Evolutionary conservation across 2,797 vertebrate species (phyloP), one percentile per base, ranked within the genome.

Genomic region (Tympanoctomys barrerae): DNA sequence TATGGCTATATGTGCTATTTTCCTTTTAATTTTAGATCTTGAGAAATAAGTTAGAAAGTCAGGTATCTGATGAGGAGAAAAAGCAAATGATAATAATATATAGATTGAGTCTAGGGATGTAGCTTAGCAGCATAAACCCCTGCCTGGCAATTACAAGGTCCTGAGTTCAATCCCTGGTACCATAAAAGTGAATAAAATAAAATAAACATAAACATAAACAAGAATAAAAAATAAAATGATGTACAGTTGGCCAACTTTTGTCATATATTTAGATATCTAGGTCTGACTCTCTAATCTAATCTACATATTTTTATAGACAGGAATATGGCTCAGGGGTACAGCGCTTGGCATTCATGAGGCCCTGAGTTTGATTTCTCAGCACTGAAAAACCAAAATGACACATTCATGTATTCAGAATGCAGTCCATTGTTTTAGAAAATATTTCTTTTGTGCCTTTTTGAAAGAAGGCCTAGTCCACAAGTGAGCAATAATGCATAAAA

Each of bases 41-140:
- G 78, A 61, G 77, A 66, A 90, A 81, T 54, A 57, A 36, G 42
- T 85, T 85, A 64, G 66, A 89, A 96, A 97, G 82, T 61, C 2
- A 62, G 7, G 73, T 61, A 12, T 2, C 61, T 36, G 3, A 70
- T 62, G 9, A 62, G 26, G 80, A 46, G 8, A 79, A 19, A 42
- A 79, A 82, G 36, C 64, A 73, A 81, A 96, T 39, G 1, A 77
- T 94, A 68, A 82, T 83, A 3, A 14, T 59, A 62, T 83, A 70
- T 71, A 94, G 71, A 8, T 85, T 54, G 26, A 11, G 52, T 54
- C 52, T 54, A 54, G 52, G 13, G 52, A 54, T 13, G 13, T 54
- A 54, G 52, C 49, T 49, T 11, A 54, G 52, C 52, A 54, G 10
- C 52, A 54, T 13, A 54, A 54, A 10, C 13, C 52, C 12, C 12